Conservation (phyloP, 2,113 vertebrate genomes). For the Macroglossus sobrinus region DNA sequence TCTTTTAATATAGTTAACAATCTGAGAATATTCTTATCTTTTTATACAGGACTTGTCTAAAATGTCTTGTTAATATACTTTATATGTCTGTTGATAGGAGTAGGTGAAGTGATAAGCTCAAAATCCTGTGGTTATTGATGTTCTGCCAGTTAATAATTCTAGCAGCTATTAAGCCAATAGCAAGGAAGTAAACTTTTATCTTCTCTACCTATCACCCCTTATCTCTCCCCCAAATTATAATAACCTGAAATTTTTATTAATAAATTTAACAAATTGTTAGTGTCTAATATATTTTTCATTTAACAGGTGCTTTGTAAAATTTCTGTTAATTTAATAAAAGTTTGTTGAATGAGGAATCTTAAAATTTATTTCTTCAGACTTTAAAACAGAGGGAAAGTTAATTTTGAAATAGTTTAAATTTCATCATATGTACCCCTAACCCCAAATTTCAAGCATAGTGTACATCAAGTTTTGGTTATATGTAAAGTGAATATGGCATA, state of each 20-base stretch:
- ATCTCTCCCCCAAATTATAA: neutral
- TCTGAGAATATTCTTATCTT: neutral
- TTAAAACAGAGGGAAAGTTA: constrained; percentile 23
- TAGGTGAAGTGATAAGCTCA: neutral
- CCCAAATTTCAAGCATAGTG: constrained; percentile 30
- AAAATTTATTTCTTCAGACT: constrained; percentile 17
- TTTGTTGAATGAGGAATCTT: constrained; percentile 28
- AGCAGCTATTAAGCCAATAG: neutral
- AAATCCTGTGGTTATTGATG: neutral
- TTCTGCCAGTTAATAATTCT: constrained; percentile 10
- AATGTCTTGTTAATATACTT: neutral
- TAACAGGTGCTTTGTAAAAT: constrained; percentile 8
- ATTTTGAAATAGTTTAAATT: constrained; percentile 18
- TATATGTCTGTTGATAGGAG: neutral
- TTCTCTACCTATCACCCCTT: neutral
- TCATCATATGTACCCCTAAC: neutral
- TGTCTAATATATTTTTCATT: neutral
- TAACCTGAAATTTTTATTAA: neutral
- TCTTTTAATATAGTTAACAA: constrained; percentile 3
- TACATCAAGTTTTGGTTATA: neutral
- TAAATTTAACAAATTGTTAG: constrained; percentile 25
- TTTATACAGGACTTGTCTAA: neutral
- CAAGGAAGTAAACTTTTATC: neutral
- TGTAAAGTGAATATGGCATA: neutral
- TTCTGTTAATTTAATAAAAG: constrained; percentile 32